A percentile compares a stretch with the other conserved stretches of the same genome.
phyloP scores from a whole-genome alignment of 2,888 invertebrate species.

The Torymus aiolomorphi region DNA sequence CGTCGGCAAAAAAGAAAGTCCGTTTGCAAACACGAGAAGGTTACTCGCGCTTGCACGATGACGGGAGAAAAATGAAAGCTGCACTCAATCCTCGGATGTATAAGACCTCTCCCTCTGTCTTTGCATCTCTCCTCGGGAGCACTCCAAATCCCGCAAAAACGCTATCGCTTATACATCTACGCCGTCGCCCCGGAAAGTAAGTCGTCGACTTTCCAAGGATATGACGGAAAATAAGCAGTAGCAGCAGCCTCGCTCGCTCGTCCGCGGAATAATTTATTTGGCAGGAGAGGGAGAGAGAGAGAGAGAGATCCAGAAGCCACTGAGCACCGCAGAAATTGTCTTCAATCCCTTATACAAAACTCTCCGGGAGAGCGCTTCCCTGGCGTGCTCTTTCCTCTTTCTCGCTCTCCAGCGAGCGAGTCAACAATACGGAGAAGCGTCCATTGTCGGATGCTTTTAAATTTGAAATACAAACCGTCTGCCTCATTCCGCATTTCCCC shows the following conservation, averaged over 20 bases:
- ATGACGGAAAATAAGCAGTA: conserved; percentile 67
- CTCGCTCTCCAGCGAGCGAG: conserved; percentile 61
- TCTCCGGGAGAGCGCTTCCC: conserved; percentile 57
- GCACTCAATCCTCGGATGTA: conserved; percentile 1
- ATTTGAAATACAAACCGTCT: conserved; percentile 74
- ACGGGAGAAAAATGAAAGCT: conserved; percentile 33
- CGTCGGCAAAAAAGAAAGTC: not conserved
- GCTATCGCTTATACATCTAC: conserved; percentile 35
- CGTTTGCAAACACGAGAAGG: not conserved
- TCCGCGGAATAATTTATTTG: conserved; percentile 70
- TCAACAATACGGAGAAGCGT: conserved; percentile 72
- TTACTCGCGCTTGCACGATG: not conserved
- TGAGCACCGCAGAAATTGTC: conserved; percentile 72
- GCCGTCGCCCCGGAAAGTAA: conserved; percentile 26
- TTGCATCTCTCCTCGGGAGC: not conserved
- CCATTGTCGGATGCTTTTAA: conserved; percentile 75
- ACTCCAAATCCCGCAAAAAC: conserved; percentile 40
- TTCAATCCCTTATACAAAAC: conserved; percentile 70
- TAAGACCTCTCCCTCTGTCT: not conserved
- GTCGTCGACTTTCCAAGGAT: conserved; percentile 33
- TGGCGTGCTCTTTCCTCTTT: conserved; percentile 27
- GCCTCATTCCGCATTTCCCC: conserved; percentile 61
- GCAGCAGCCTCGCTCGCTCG: conserved; percentile 62
- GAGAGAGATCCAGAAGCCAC: conserved; percentile 65
- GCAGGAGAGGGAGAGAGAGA: conserved; percentile 58